A percentile compares a stretch with the other conserved stretches of the same genome.
Conservation (phyloP, 2,113 vertebrate species). For the Myanophis thanlyinensis region DNA sequence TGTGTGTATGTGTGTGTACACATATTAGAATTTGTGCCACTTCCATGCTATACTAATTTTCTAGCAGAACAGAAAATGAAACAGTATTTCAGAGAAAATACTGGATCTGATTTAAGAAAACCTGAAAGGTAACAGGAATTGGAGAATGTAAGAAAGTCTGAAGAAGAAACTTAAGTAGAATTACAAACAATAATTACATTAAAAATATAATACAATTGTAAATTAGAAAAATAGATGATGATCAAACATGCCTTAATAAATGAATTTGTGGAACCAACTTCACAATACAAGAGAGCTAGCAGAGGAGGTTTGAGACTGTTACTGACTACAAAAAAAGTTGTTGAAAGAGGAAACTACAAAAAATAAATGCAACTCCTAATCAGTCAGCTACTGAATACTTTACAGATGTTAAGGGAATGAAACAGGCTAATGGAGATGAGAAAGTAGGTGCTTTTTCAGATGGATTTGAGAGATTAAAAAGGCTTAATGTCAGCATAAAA, state of each 20-base stretch:
- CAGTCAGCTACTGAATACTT: neutral
- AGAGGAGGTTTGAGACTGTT: neutral
- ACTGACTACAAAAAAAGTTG: neutral
- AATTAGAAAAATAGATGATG: neutral
- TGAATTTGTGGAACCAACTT: neutral
- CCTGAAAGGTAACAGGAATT: neutral
- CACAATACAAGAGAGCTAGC: neutral
- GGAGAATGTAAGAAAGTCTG: neutral
- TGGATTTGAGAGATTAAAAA: neutral
- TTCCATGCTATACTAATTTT: neutral
- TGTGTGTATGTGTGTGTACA: too few relatives aligned
- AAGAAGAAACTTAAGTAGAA: neutral
- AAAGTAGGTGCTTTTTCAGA: neutral
- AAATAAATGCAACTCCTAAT: neutral
- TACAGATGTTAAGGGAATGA: neutral
- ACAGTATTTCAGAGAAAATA: neutral
- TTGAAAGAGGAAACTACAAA: neutral
- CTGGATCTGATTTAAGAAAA: neutral
- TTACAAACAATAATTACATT: neutral
- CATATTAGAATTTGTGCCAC: neutral
- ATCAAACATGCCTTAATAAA: neutral
- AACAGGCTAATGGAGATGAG: neutral
- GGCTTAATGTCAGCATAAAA: neutral
- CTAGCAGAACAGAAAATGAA: neutral
- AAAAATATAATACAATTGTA: neutral